phyloP scores from a whole-genome alignment of 2,888 invertebrate species.

The Morpho deidamia region DNA sequence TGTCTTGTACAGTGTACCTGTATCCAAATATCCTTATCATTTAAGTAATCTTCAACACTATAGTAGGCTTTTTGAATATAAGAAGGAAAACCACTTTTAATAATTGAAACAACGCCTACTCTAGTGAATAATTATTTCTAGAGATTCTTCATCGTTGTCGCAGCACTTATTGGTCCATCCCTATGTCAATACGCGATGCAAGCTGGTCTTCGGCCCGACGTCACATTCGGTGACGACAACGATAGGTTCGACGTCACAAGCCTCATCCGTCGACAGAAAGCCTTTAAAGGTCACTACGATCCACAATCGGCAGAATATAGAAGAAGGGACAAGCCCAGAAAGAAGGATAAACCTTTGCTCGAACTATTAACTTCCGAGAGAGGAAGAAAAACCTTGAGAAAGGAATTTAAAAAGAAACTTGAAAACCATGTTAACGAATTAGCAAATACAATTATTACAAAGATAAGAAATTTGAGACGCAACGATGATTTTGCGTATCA shows the following conservation, averaged over 20 bases:
- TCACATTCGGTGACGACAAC: conserved; percentile 45
- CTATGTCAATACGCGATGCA: conserved; percentile 32
- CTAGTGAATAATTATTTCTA: too few relatives aligned
- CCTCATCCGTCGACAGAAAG: conserved; percentile 37
- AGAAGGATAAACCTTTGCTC: conserved; percentile 3
- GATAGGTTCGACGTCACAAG: conserved; percentile 47
- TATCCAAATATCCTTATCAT: too few relatives aligned
- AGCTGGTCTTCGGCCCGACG: conserved; percentile 39
- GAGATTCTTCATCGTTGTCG: too few relatives aligned
- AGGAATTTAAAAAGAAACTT: conserved; percentile 12
- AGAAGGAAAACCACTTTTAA: neutral
- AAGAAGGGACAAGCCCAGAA: conserved; percentile 22
- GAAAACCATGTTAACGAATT: conserved; percentile 21
- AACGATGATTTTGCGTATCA: conserved; percentile 34
- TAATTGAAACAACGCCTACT: neutral
- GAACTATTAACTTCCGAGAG: conserved; percentile 3
- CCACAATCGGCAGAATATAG: conserved; percentile 24
- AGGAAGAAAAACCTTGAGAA: conserved; percentile 9
- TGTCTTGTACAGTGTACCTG: too few relatives aligned
- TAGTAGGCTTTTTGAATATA: neutral
- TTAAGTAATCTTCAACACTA: too few relatives aligned
- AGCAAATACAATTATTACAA: conserved; percentile 22
- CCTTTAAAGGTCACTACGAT: conserved; percentile 16
- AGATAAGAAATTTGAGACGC: conserved; percentile 19
- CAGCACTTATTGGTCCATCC: conserved; percentile 14